phyloP scores from a whole-genome alignment of 1,140 invertebrate species.

The Telenomus remus region DNA sequence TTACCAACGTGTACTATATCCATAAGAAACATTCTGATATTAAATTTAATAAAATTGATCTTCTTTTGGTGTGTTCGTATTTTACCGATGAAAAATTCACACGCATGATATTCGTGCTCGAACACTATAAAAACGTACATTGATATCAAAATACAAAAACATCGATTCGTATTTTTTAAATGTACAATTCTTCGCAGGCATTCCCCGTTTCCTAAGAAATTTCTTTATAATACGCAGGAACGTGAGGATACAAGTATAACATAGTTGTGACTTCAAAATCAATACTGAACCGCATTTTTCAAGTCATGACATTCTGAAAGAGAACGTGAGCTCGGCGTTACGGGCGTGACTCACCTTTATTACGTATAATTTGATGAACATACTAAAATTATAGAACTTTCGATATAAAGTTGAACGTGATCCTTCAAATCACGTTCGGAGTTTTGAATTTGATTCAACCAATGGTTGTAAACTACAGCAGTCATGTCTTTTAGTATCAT shows the following conservation, averaged over 20 bases:
- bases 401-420: too few relatives aligned
- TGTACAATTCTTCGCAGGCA: neutral
- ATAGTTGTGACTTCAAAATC: slow-evolving; percentile 9
- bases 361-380: too few relatives aligned
- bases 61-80: too few relatives aligned
- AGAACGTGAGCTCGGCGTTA: neutral
- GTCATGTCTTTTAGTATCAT: too few relatives aligned
- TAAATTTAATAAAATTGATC: too few relatives aligned
- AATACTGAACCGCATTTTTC: slow-evolving; percentile 9
- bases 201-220: slow-evolving; percentile 6
- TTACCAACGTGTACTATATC: too few relatives aligned
- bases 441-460: too few relatives aligned
- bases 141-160: neutral
- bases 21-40: too few relatives aligned
- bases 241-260: slow-evolving; percentile 10
- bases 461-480: too few relatives aligned
- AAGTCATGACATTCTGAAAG: slow-evolving; percentile 5
- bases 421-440: slow-evolving; percentile 11
- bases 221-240: slow-evolving; percentile 1
- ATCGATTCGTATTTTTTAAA: neutral
- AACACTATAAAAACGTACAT: neutral
- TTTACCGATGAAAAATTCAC: too few relatives aligned
- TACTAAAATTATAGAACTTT: too few relatives aligned
- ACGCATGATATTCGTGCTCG: neutral
- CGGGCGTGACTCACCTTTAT: too few relatives aligned